Percentiles rank a stretch among this genome's conserved stretches.
These are phyloP conservation scores for Margaritifera margaritifera DNA, from an alignment of 2,888 invertebrate genomes.

Conservation along the genomic window DNA sequence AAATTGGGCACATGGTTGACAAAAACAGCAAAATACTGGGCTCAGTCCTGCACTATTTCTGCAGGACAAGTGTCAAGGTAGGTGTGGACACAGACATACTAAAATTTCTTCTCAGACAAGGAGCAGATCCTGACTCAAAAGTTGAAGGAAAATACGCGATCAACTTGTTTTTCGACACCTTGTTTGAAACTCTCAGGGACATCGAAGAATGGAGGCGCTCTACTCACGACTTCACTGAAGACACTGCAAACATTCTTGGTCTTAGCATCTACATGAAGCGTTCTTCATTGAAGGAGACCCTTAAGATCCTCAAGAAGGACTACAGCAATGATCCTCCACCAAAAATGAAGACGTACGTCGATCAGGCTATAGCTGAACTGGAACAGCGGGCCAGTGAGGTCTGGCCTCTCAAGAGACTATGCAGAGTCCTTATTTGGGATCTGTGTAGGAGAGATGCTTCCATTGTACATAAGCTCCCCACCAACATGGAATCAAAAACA, in stretches of 20 bases:
- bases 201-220: constrained; percentile 26
- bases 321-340: constrained; percentile 29
- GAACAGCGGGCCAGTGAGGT: constrained; percentile 24
- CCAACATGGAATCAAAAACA: constrained; percentile 44
- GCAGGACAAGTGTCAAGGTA: constrained; percentile 48
- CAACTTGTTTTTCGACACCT: constrained; percentile 44
- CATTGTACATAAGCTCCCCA: constrained; percentile 38
- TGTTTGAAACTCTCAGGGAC: constrained; percentile 34
- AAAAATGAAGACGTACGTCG: constrained; percentile 38
- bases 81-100: constrained; percentile 50
- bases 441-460: constrained; percentile 42
- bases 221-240: constrained; percentile 28
- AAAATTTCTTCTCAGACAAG: constrained; percentile 52
- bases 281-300: constrained; percentile 31
- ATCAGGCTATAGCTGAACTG: constrained; percentile 30
- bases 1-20: constrained; percentile 37
- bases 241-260: constrained; percentile 37
- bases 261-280: constrained; percentile 41
- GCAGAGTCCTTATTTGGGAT: constrained; percentile 41
- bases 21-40: constrained; percentile 40
- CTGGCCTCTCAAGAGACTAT: constrained; percentile 40
- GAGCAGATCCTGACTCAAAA: constrained; percentile 51
- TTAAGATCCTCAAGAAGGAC: constrained; percentile 33
- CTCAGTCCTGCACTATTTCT: constrained; percentile 54
- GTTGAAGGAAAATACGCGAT: constrained; percentile 46